These are phyloP conservation scores for Lipophrys pholis DNA, from an alignment of 2,113 vertebrate genomes.

Conservation along the genomic window DNA sequence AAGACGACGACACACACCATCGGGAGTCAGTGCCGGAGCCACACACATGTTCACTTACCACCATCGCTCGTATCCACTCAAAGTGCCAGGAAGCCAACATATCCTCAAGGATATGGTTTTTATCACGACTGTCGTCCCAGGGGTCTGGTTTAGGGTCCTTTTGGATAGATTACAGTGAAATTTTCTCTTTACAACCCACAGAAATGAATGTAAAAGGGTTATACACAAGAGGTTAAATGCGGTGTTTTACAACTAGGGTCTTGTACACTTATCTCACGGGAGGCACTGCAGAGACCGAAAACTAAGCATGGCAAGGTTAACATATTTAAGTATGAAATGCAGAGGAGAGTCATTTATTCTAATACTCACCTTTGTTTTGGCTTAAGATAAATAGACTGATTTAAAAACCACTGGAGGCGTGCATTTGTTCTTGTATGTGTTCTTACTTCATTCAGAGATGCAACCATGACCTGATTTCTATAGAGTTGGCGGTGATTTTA, in stretches of 20 bases:
- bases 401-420: background rate
- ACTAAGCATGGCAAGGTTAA: slow-evolving; percentile 12
- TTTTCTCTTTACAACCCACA: slow-evolving; percentile 73
- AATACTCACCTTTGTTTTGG: slow-evolving; percentile 38
- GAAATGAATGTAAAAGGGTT: slow-evolving; percentile 54
- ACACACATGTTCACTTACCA: slow-evolving; percentile 85
- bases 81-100: slow-evolving; percentile 88
- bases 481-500: slow-evolving; percentile 9
- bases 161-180: slow-evolving; percentile 84
- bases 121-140: slow-evolving; percentile 79
- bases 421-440: background rate
- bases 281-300: slow-evolving; percentile 18
- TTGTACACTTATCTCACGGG: slow-evolving; percentile 33
- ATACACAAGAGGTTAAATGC: slow-evolving; percentile 6
- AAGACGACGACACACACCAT: slow-evolving; percentile 71
- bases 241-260: slow-evolving; percentile 31
- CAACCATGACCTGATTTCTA: slow-evolving; percentile 6
- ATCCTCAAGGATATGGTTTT: slow-evolving; percentile 86
- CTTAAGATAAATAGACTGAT: slow-evolving; percentile 11
- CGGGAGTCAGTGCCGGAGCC: slow-evolving; percentile 63
- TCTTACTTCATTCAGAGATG: background rate
- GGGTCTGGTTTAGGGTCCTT: slow-evolving; percentile 84
- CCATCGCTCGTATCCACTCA: slow-evolving; percentile 86
- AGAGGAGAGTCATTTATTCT: background rate
- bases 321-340: slow-evolving; percentile 6